Evolutionary conservation across 1,140 invertebrate species (phyloP).

Genomic region (Acromyrmex echinatior): DNA sequence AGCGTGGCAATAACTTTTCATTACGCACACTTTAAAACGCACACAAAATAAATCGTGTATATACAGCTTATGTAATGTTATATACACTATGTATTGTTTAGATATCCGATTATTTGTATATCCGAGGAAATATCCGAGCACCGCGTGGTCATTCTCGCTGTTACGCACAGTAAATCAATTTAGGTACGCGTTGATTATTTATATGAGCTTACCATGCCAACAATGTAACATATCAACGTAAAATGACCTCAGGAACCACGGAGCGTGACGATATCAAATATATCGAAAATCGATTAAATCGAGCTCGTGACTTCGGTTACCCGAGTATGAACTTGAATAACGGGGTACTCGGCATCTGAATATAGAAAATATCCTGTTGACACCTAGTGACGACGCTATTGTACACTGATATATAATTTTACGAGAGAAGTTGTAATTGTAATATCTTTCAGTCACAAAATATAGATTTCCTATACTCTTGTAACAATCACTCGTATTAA

Average conservation of each 20-base stretch:
- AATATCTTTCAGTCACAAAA: not conserved
- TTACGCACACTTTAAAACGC: not conserved
- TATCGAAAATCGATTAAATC: slow-evolving; percentile 58
- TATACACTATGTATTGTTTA: not conserved
- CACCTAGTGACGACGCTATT: not conserved
- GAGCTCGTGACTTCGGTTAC: slow-evolving; percentile 40
- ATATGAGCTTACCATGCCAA: slow-evolving; percentile 13
- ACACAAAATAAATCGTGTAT: not conserved
- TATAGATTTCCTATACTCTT: not conserved
- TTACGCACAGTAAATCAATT: slow-evolving; percentile 32
- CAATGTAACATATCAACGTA: slow-evolving; percentile 24
- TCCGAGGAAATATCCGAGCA: slow-evolving; percentile 1
- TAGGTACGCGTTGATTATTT: slow-evolving; percentile 50
- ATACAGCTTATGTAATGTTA: not conserved
- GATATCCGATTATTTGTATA: slow-evolving; percentile 4
- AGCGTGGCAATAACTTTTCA: not conserved
- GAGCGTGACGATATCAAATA: slow-evolving; percentile 31
- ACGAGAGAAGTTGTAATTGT: not conserved
- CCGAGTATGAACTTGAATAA: slow-evolving; percentile 52
- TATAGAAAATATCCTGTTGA: slow-evolving; percentile 8
- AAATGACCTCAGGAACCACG: slow-evolving; percentile 37
- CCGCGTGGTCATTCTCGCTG: slow-evolving; percentile 13
- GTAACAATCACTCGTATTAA: not conserved
- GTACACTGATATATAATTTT: not conserved
- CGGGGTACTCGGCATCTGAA: slow-evolving; percentile 17